phyloP scores from a whole-genome alignment of 2,888 invertebrate species.

The Melanostoma scalare region DNA sequence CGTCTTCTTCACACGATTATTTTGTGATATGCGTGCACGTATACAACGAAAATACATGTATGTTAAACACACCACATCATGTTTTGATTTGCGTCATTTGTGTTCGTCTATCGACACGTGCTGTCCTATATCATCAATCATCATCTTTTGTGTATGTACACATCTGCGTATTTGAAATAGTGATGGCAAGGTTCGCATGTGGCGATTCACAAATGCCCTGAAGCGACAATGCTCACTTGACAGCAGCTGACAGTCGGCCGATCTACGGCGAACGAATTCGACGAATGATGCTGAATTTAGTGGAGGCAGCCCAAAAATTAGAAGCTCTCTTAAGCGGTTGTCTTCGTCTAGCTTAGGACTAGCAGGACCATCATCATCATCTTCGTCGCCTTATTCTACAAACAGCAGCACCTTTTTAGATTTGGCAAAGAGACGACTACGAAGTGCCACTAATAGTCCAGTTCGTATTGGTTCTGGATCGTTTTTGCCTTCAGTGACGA shows the following conservation, averaged over 20 bases:
- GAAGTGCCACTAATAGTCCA: constrained; percentile 68
- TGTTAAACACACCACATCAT: constrained; percentile 44
- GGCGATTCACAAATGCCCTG: constrained; percentile 76
- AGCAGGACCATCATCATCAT: constrained; percentile 50
- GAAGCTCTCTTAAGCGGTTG: constrained; percentile 65
- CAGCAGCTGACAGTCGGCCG: constrained; percentile 74
- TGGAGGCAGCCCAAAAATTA: constrained; percentile 39
- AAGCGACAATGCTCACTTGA: constrained; percentile 76
- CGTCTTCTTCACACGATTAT: constrained; percentile 67
- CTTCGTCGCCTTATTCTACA: constrained; percentile 42
- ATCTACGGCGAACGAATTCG: constrained; percentile 59
- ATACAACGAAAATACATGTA: constrained; percentile 31
- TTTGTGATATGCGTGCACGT: constrained; percentile 61
- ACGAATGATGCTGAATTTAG: constrained; percentile 57
- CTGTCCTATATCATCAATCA: constrained; percentile 31
- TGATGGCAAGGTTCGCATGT: constrained; percentile 77
- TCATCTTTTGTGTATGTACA: constrained; percentile 27
- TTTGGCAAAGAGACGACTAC: constrained; percentile 66
- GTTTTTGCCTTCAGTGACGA: constrained; percentile 39
- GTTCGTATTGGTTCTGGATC: constrained; percentile 57
- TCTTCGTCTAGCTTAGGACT: constrained; percentile 69
- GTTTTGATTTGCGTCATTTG: constrained; percentile 45
- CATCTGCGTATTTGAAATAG: constrained; percentile 51
- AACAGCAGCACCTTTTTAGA: constrained; percentile 61
- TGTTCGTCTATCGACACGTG: constrained; percentile 26